Base-by-base conservation (phyloP, 1,140 invertebrate genomes). In the Megathymus violae region DNA sequence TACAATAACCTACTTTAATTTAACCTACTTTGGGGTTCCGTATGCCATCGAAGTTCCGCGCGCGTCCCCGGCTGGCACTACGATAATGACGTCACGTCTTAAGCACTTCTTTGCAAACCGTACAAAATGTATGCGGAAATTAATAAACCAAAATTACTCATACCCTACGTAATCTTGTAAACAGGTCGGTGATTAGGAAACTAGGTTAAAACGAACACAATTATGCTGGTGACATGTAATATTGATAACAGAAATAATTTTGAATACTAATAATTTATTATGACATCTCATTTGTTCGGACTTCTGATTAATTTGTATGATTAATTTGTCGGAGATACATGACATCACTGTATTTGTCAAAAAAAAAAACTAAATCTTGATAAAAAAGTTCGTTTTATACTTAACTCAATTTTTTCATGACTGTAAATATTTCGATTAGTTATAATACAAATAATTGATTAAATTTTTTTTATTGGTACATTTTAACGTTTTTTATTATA, bases 1-100 rank as follows among this genome's bases (percentile, higher is more conserved):
- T 91, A 85, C 89, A 91, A 91, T 92, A 91, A 91, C 91, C 89
- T 82, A 92, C 75, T 91, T 91, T 88, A 85, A 80, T 86, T 82
- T 90, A 91, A 89, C 88, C 87, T 88, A 91, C 80, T 85, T 91
- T 72, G 70, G 73, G 71, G 78, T 88, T 78, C 80, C 78, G 85
- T 79, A 77, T 82, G 80, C 80, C 80, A 81, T 74, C 68, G 72
- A 74, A 74, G 76, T 79, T 79, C 75, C 71, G 89, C 67, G 80
- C 83, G 69, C 78, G 78, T 84, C 87, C 51, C 85, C 69, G 83
- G 83, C 88, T 91, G 91, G 89, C 73, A 91, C 91, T 78, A 71
- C 74, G 62, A 65, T 60, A 64, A 60, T 91, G 89, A 91, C 91
- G 89, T 89, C 89, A 91, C 63, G 64, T 60, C 41, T 47, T 56